Percentiles rank a stretch among this genome's conserved stretches.
phyloP scores from a whole-genome alignment of 2,888 invertebrate species.

The Clepsis dumicolana region DNA sequence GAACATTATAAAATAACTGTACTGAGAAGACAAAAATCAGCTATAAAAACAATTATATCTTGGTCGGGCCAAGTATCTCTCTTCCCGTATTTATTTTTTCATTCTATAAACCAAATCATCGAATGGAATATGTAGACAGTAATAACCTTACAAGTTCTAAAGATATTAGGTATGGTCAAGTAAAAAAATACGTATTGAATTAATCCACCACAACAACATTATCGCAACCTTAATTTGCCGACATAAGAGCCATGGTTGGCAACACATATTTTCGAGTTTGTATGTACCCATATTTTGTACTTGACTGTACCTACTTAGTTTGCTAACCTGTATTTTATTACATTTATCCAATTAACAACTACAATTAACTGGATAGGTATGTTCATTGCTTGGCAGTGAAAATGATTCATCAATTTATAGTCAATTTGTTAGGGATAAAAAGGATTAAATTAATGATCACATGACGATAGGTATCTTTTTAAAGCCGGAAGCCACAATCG shows the following conservation, averaged over 20 bases:
- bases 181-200: too few relatives aligned
- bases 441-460: too few relatives aligned
- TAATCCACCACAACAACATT: too few relatives aligned
- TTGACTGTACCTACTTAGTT: too few relatives aligned
- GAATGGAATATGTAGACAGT: too few relatives aligned
- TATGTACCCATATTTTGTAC: too few relatives aligned
- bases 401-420: neutral
- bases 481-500: neutral
- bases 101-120: neutral
- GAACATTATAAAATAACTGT: conserved; percentile 53
- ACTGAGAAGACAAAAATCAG: neutral
- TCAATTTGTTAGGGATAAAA: neutral
- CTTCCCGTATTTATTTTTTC: neutral
- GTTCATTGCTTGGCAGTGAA: neutral
- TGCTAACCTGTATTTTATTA: neutral
- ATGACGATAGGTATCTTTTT: neutral
- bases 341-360: neutral
- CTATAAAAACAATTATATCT: too few relatives aligned
- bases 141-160: too few relatives aligned
- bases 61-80: neutral
- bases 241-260: too few relatives aligned
- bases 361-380: neutral
- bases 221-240: too few relatives aligned
- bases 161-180: too few relatives aligned
- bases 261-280: too few relatives aligned